A percentile compares a stretch with the other conserved stretches of the same genome.
Conservation (phyloP, 2,113 vertebrate species). For the Agelaius tricolor region DNA sequence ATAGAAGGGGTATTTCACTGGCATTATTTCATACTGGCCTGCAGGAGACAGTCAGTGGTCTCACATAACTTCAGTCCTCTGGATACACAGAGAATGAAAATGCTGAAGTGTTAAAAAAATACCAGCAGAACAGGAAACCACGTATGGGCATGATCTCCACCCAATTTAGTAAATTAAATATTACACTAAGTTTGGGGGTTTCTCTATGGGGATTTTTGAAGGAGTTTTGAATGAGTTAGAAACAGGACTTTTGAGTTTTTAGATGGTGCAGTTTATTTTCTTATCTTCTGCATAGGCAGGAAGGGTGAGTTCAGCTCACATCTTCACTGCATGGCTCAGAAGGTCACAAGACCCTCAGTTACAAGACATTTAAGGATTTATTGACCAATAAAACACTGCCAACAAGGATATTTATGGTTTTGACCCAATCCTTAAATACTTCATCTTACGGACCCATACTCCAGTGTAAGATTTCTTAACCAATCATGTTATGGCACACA, state of each 20-base stretch:
- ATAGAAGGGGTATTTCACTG: conserved; percentile 61
- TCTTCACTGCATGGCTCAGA: background rate
- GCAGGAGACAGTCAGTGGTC: background rate
- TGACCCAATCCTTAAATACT: background rate
- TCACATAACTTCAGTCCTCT: background rate
- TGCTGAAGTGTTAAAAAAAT: conserved; percentile 9
- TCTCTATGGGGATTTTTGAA: background rate
- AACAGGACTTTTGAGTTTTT: background rate
- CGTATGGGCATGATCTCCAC: background rate
- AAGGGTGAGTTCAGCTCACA: background rate
- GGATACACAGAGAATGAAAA: conserved; percentile 1
- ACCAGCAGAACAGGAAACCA: background rate
- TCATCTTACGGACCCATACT: background rate
- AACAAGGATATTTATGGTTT: background rate
- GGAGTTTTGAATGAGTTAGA: background rate
- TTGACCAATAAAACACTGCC: background rate
- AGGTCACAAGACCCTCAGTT: background rate
- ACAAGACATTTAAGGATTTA: background rate
- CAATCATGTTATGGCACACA: background rate
- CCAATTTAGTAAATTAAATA: background rate
- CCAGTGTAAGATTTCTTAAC: background rate
- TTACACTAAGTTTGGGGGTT: background rate
- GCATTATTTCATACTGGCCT: background rate
- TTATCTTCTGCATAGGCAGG: background rate
- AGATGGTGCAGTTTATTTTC: background rate